These are phyloP conservation scores for Amphiprion percula DNA, from an alignment of 2,113 vertebrate genomes.

Conservation along the genomic window DNA sequence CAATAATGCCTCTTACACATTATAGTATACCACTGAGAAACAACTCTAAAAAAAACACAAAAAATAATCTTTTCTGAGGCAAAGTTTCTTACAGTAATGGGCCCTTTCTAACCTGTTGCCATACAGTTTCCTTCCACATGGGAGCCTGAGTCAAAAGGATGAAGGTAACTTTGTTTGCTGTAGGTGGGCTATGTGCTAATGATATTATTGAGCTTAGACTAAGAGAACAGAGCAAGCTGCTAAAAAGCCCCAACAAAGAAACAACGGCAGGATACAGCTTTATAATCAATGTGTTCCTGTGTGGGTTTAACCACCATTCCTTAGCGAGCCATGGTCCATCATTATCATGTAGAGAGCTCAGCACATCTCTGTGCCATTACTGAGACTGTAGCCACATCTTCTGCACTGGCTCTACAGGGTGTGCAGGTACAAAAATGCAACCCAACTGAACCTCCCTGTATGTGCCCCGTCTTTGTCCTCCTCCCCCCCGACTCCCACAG, in stretches of 20 bases:
- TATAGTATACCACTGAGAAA: constrained; percentile 30
- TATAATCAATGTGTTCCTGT: constrained; percentile 39
- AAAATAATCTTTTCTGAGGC: not conserved
- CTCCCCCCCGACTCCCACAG: not conserved
- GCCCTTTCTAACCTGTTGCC: constrained; percentile 29
- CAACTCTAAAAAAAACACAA: constrained; percentile 26
- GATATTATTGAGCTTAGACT: constrained; percentile 23
- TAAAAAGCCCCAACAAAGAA: constrained; percentile 23
- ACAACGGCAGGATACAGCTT: constrained; percentile 7
- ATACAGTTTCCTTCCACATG: constrained; percentile 13
- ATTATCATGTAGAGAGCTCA: constrained; percentile 48
- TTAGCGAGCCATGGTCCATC: constrained; percentile 23
- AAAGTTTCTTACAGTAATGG: constrained; percentile 55
- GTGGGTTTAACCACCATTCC: constrained; percentile 38
- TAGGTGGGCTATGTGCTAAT: constrained; percentile 30
- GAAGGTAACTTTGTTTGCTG: constrained; percentile 13
- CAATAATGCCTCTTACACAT: constrained; percentile 32
- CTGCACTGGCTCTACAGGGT: constrained; percentile 21
- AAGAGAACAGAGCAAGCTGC: constrained; percentile 11
- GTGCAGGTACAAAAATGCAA: constrained; percentile 30
- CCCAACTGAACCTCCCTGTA: constrained; percentile 20
- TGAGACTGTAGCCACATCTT: constrained; percentile 3
- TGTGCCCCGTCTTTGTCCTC: not conserved
- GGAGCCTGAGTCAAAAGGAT: constrained; percentile 18
- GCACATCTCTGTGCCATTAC: constrained; percentile 15